Evolutionary conservation across 2,113 vertebrate genomes (phyloP), one percentile per base, ranked within the genome.

Genomic region (Piaya cayana): DNA sequence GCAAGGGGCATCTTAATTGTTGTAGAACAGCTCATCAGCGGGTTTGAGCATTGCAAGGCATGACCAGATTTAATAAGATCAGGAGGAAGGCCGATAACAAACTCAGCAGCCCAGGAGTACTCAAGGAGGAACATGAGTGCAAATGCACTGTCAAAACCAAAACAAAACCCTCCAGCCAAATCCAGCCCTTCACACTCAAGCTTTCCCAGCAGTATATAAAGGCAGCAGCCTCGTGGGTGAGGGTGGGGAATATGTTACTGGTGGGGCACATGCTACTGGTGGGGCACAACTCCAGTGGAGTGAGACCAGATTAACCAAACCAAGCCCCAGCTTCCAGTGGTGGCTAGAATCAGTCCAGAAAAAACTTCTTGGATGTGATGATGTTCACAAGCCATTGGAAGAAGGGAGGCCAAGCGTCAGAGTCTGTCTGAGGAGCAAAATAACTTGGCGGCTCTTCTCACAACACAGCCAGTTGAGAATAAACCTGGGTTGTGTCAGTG

Each of bases 1-100:
- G 30, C 4, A 37, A 69, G 19, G 0, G 0, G 9, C 2, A 1
- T 47, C 12, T n/a, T 82, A 25, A 27, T 71, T 45, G 11, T 9
- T 6, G 1, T 60, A 70, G 58, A 45, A 27, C 10, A 77, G 25
- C 32, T 8, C 2, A 3, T 39, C 71, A 11, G 12, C 25, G 42
- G 32, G 14, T 36, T 50, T 36, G 70, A 60, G 3, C 75, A 78
- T 58, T 7, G 0, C 3, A 2, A 70, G 50, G 8, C 12, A n/a
- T 8, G 15, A 12, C 5, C 9, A 27, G 18, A 49, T 76, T 12
- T 82, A 79, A 15, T 21, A 32, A 37, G 25, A 71, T 52, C 36
- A 30, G n/a, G 58, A 82, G 27, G 25, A 77, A 82, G 34, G 26
- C 1, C 56, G 60, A 32, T 7, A 69, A 47, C 42, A 76, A n/a